Percentiles rank a stretch among this genome's conserved stretches.
These are phyloP conservation scores for Brachyopa scutellaris DNA, from an alignment of 2,888 invertebrate genomes.

Conservation along the genomic window DNA sequence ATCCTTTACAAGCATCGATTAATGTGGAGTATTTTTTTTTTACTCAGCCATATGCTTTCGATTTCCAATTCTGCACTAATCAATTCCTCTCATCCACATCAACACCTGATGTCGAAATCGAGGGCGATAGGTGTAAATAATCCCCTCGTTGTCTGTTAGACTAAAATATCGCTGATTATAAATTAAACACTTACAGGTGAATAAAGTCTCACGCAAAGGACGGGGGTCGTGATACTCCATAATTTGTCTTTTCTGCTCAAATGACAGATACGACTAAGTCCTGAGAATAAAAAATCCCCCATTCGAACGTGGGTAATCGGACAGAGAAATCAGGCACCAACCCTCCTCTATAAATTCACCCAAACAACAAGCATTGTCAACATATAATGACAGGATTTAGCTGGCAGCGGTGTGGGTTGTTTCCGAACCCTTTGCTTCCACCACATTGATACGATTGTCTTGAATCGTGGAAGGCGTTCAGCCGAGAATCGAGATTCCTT, in stretches of 20 bases:
- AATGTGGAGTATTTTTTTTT: too few relatives aligned
- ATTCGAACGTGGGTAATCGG: slow-evolving; percentile 55
- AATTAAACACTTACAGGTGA: slow-evolving; percentile 55
- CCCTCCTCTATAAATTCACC: slow-evolving; percentile 44
- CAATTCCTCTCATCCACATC: too few relatives aligned
- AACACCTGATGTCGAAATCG: slow-evolving; percentile 55
- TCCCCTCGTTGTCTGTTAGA: slow-evolving; percentile 28
- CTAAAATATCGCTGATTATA: slow-evolving; percentile 35
- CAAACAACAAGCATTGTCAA: slow-evolving; percentile 64
- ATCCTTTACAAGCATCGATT: too few relatives aligned
- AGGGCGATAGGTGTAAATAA: slow-evolving; percentile 45
- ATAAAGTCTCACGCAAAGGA: slow-evolving; percentile 62
- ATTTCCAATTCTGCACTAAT: too few relatives aligned
- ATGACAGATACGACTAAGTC: slow-evolving; percentile 49
- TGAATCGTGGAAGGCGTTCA: slow-evolving; percentile 60
- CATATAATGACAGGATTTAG: slow-evolving; percentile 51
- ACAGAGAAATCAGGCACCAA: slow-evolving; percentile 56
- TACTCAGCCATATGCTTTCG: too few relatives aligned
- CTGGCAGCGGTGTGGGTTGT: slow-evolving; percentile 7
- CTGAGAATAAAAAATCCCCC: slow-evolving; percentile 45
- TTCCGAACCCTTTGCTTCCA: slow-evolving; percentile 28
- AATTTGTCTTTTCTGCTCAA: slow-evolving; percentile 67
- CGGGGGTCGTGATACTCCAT: slow-evolving; percentile 62
- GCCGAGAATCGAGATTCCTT: slow-evolving; percentile 50
- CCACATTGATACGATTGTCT: slow-evolving; percentile 32